A percentile compares a stretch with the other conserved stretches of the same genome.
Evolutionary conservation across 2,797 vertebrate genomes (phyloP).

Genomic region (Danio kyathit): DNA sequence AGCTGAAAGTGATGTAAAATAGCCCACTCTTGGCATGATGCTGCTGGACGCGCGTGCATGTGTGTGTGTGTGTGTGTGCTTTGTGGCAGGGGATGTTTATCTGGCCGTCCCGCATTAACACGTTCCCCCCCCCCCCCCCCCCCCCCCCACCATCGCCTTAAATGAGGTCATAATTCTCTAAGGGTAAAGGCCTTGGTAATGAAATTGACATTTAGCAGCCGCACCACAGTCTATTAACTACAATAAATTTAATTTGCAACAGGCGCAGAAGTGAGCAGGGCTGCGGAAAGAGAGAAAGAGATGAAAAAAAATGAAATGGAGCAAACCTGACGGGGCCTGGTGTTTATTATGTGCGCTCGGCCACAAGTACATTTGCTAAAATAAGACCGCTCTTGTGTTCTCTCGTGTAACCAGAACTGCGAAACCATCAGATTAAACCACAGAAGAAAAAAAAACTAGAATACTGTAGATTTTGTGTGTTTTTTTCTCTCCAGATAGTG

Average conservation of each 20-base stretch:
- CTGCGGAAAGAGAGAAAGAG: conserved; percentile 46
- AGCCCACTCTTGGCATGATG: conserved; percentile 77
- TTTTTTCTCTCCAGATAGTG: not conserved
- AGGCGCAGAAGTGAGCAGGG: conserved; percentile 53
- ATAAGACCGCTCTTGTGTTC: conserved; percentile 72
- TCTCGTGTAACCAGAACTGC: conserved; percentile 31
- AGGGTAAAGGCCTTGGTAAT: conserved; percentile 84
- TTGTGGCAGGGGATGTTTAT: conserved; percentile 71
- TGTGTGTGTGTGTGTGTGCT: conserved; percentile 52
- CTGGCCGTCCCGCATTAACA: conserved; percentile 76
- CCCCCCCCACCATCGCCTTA: conserved; percentile 75
- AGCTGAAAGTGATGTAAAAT: conserved; percentile 84
- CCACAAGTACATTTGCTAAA: conserved; percentile 76
- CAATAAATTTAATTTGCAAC: conserved; percentile 85
- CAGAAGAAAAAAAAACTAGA: not conserved
- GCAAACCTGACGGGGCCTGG: conserved; percentile 46
- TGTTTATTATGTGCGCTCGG: conserved; percentile 78
- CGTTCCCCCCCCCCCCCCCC: conserved; percentile 78
- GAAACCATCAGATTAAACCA: not conserved
- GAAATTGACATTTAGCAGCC: conserved; percentile 87
- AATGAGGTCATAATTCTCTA: conserved; percentile 80
- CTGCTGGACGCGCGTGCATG: conserved; percentile 75
- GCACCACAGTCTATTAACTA: conserved; percentile 87
- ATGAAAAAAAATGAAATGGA: not conserved
- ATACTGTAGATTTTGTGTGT: conserved; percentile 7